phyloP scores from a whole-genome alignment of 2,113 vertebrate species.

The Bubo bubo region DNA sequence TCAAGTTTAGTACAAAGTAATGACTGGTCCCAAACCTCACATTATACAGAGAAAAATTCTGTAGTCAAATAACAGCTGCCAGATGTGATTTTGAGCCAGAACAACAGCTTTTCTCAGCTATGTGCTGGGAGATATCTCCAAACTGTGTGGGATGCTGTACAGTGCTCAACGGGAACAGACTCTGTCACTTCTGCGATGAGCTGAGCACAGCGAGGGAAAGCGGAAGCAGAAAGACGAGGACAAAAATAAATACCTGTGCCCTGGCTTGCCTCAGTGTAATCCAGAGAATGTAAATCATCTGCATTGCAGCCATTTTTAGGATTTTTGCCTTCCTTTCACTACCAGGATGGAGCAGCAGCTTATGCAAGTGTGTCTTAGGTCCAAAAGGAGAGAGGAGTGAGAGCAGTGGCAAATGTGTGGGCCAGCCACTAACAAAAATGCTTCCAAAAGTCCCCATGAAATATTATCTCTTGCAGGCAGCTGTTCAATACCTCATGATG shows the following conservation, averaged over 20 bases:
- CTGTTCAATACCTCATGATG: constrained; percentile 24
- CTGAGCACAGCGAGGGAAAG: neutral
- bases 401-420: neutral
- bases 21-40: neutral
- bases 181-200: neutral
- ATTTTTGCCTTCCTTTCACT: constrained; percentile 1
- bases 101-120: constrained; percentile 33
- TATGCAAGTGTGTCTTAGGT: neutral
- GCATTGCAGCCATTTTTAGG: constrained; percentile 17
- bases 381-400: neutral
- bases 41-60: neutral
- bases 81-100: constrained; percentile 24
- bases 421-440: neutral
- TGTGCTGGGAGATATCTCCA: neutral
- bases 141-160: neutral
- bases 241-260: constrained; percentile 9
- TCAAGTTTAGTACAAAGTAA: neutral
- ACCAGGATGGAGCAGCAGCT: neutral
- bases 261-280: neutral
- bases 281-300: neutral
- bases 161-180: neutral
- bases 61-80: constrained; percentile 9
- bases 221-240: rapidly evolving
- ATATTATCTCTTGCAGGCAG: constrained; percentile 33
- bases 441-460: constrained; percentile 45